Conservation (phyloP, 2,888 invertebrate species). For the Nomada flava region DNA sequence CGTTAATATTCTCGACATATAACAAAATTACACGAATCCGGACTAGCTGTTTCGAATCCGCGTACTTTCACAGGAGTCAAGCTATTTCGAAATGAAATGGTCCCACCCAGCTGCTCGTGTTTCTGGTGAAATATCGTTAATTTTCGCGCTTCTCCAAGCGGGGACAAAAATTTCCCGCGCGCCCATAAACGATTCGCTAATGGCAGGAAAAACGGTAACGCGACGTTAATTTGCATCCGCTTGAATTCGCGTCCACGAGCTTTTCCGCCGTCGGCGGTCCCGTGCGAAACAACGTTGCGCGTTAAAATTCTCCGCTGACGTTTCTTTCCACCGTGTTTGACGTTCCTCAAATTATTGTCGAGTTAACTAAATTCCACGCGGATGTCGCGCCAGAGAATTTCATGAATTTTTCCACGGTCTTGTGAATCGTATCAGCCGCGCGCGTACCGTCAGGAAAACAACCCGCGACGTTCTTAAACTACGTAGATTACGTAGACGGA, state of each 20-base stretch:
- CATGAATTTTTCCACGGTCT: constrained; percentile 1
- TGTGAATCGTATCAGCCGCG: not conserved
- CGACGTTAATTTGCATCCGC: not conserved
- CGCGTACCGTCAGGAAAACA: too few species aligned
- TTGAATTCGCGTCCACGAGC: not conserved
- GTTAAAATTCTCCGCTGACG: not conserved
- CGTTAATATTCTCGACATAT: constrained; percentile 23
- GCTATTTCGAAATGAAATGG: constrained; percentile 14
- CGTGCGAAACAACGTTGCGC: not conserved
- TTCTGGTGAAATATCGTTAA: constrained; percentile 40
- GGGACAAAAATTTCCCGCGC: not conserved
- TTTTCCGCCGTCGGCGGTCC: too few species aligned
- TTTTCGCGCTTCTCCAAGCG: not conserved
- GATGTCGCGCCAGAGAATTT: not conserved
- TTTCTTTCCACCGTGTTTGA: not conserved
- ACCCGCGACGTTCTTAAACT: not conserved
- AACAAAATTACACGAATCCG: not conserved
- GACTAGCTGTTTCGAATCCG: not conserved
- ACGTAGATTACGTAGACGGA: constrained; percentile 8
- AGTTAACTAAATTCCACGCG: constrained; percentile 14
- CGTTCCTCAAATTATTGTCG: not conserved
- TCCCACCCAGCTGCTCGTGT: not conserved
- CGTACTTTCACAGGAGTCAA: not conserved
- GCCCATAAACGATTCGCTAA: not conserved
- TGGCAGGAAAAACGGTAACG: not conserved